These are phyloP conservation scores for Epinephelus lanceolatus DNA, from an alignment of 2,113 vertebrate genomes.

Conservation along the genomic window DNA sequence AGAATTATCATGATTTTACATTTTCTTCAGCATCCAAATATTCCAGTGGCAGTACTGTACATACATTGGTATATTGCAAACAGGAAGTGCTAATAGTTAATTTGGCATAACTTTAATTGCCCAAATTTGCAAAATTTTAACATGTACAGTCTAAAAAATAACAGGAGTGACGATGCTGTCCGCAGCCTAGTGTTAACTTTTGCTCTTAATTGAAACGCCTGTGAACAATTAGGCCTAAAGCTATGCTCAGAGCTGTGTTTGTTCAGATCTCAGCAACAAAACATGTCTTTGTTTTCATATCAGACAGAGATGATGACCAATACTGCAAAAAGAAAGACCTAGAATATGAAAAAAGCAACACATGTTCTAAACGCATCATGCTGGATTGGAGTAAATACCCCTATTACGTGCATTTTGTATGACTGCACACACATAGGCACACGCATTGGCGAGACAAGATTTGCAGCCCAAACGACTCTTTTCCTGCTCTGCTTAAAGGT, in stretches of 20 bases:
- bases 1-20: not conserved
- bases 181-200: not conserved
- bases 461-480: constrained; percentile 7
- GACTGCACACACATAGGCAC: not conserved
- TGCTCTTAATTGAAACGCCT: too few species aligned
- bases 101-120: not conserved
- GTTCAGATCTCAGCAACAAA: not conserved
- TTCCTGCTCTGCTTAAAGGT: constrained; percentile 40
- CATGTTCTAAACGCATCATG: not conserved
- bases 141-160: not conserved
- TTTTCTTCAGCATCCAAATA: not conserved
- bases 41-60: not conserved
- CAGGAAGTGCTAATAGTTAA: not conserved
- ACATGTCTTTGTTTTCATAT: not conserved
- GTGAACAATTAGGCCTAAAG: not conserved
- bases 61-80: not conserved
- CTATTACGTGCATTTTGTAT: not conserved
- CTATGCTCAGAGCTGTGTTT: not conserved
- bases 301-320: not conserved
- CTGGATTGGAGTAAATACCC: not conserved
- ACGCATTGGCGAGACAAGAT: not conserved
- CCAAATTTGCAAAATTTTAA: not conserved
- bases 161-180: not conserved
- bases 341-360: not conserved
- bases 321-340: not conserved